These are phyloP conservation scores for Melinaea marsaeus DNA, from an alignment of 2,888 invertebrate species.

Conservation along the genomic window DNA sequence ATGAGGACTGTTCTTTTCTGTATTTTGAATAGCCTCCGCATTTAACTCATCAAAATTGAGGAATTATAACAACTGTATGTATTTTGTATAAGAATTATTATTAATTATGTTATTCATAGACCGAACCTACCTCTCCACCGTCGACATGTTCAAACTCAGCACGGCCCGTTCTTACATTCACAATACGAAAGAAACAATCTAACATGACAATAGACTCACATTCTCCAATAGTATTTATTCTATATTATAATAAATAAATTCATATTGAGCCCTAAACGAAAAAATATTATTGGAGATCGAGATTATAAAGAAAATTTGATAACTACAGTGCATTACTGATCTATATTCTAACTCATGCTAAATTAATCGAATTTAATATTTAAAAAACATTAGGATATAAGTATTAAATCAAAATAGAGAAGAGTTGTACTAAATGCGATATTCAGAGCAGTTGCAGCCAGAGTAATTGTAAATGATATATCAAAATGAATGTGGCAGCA, in stretches of 20 bases:
- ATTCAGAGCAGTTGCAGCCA: conserved; percentile 20
- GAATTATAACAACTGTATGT: conserved; percentile 47
- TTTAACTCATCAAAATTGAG: conserved; percentile 68
- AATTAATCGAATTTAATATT: background rate
- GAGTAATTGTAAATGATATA: conserved; percentile 24
- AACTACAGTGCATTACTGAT: conserved; percentile 30
- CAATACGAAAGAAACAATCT: conserved; percentile 76
- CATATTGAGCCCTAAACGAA: conserved; percentile 10
- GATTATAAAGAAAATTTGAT: conserved; percentile 27
- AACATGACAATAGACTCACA: conserved; percentile 76
- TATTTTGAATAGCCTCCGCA: conserved; percentile 64
- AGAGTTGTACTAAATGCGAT: conserved; percentile 17
- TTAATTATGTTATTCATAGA: conserved; percentile 39
- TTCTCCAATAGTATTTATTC: conserved; percentile 73
- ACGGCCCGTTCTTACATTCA: conserved; percentile 68
- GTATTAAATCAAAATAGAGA: background rate
- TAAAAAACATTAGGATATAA: background rate
- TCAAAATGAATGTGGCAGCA: conserved; percentile 26
- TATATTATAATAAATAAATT: conserved; percentile 8
- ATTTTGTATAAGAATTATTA: conserved; percentile 29
- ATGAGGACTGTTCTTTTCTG: conserved; percentile 74
- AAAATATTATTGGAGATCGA: conserved; percentile 70
- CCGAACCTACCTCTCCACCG: conserved; percentile 75
- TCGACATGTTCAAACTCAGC: conserved; percentile 65
- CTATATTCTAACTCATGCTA: conserved; percentile 27